Base-by-base conservation (phyloP, 2,888 invertebrate species). In the Apamea monoglypha region DNA sequence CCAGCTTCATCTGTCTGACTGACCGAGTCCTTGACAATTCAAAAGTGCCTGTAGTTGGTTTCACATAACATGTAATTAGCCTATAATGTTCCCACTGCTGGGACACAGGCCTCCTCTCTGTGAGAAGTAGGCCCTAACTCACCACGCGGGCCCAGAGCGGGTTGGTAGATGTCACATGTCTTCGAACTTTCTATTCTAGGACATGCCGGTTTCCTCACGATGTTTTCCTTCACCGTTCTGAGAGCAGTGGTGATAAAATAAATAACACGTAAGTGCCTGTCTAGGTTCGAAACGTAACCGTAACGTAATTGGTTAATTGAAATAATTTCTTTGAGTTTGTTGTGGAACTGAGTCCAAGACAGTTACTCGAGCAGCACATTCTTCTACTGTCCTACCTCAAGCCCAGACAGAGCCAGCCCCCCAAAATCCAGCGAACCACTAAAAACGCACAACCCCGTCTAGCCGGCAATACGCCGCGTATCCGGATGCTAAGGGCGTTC, bases 401-500 rank as follows among this genome's bases (percentile, higher is more conserved):
- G 16, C 21, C 44, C n/a, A 10, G 25, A 36, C 18, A 47, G 74
- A 40, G 16, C 56, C 47, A 53, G 36, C 29, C 80, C 82, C 53
- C 50, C 25, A 68, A 80, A 83, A 32, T 32, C 47, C 44, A 66
- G 21, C 18, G 67, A 67, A 21, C 61, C 53, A 36, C 66, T 68
- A 72, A 85, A 85, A 83, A 83, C 87, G 76, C 74, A 86, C 63
- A 69, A 47, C 75, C 44, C 40, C 32, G 86, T 86, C 87, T 74
- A 74, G 83, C 74, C 80, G 50, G 76, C 74, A 81, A 80, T 76
- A 82, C 77, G 68, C 79, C 36, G 75, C 75, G 86, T 72, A 83
- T 81, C 81, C 83, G 89, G 89, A 84, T 87, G 83, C 76, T 44
- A 70, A 66, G 93, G 88, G 84, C 93, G 74, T 85, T 84, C 92